These are phyloP conservation scores for Leptinotarsa rubiginosa DNA, from an alignment of 2,888 invertebrate species.

Conservation along the genomic window DNA sequence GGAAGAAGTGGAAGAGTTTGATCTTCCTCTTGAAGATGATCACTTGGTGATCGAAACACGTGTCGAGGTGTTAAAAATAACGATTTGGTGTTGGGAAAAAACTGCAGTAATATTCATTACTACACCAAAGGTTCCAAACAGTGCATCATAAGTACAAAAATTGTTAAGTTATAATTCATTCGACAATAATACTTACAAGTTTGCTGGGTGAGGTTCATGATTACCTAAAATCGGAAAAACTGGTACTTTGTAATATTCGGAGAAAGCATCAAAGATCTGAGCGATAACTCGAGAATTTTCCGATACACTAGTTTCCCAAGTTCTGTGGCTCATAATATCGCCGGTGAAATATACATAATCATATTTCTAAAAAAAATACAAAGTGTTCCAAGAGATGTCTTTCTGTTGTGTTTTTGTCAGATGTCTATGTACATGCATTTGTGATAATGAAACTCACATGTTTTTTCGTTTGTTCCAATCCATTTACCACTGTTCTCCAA, in stretches of 20 bases:
- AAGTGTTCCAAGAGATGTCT: not conserved
- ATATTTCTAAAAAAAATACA: conserved; percentile 63
- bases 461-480: conserved; percentile 31
- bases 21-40: too few relatives aligned
- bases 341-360: conserved; percentile 86
- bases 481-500: conserved; percentile 69
- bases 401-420: too few relatives aligned
- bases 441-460: conserved; percentile 22
- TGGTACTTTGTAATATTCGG: conserved; percentile 66
- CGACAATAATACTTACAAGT: conserved; percentile 74
- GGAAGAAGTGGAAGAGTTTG: too few relatives aligned
- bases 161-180: too few relatives aligned
- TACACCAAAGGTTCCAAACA: too few relatives aligned
- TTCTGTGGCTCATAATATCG: conserved; percentile 86
- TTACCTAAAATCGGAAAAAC: conserved; percentile 76
- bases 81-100: too few relatives aligned
- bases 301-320: conserved; percentile 84
- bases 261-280: conserved; percentile 66
- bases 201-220: conserved; percentile 80
- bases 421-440: not conserved
- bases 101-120: too few relatives aligned
- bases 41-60: too few relatives aligned
- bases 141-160: too few relatives aligned
- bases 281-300: conserved; percentile 73
- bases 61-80: too few relatives aligned